phyloP scores from a whole-genome alignment of 2,797 vertebrate species.

The Chanos chanos region DNA sequence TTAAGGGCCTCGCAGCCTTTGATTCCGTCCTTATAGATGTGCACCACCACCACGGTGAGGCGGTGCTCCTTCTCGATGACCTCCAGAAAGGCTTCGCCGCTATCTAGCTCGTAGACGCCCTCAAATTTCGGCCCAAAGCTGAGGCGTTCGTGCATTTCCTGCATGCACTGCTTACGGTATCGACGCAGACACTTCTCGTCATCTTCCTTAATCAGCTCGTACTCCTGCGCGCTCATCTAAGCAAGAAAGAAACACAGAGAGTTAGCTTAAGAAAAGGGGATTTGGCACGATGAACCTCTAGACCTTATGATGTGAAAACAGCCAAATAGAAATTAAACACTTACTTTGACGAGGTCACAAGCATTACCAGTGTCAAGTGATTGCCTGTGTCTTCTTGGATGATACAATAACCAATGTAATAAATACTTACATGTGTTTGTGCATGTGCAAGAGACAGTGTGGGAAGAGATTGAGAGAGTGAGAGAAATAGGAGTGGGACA shows the following conservation, averaged over 20 bases:
- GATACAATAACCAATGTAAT: too few species aligned
- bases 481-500: background rate
- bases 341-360: too few species aligned
- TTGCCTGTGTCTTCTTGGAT: too few species aligned
- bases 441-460: background rate
- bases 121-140: slow-evolving; percentile 92
- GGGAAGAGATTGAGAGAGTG: background rate
- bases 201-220: slow-evolving; percentile 88
- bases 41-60: slow-evolving; percentile 85
- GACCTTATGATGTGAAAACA: too few species aligned
- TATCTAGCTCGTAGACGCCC: slow-evolving; percentile 82
- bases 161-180: slow-evolving; percentile 94
- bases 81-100: slow-evolving; percentile 82
- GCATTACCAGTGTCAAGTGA: too few species aligned
- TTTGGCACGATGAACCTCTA: background rate
- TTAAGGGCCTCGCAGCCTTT: slow-evolving; percentile 88
- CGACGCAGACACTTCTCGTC: slow-evolving; percentile 87
- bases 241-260: slow-evolving; percentile 13
- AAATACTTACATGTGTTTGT: too few species aligned
- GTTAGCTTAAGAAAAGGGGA: background rate
- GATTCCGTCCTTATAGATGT: slow-evolving; percentile 84
- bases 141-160: slow-evolving; percentile 92
- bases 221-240: slow-evolving; percentile 96
- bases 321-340: too few species aligned
- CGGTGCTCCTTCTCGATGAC: slow-evolving; percentile 90